These are phyloP conservation scores for Prosapia bicincta DNA, from an alignment of 2,888 invertebrate genomes.

Conservation along the genomic window DNA sequence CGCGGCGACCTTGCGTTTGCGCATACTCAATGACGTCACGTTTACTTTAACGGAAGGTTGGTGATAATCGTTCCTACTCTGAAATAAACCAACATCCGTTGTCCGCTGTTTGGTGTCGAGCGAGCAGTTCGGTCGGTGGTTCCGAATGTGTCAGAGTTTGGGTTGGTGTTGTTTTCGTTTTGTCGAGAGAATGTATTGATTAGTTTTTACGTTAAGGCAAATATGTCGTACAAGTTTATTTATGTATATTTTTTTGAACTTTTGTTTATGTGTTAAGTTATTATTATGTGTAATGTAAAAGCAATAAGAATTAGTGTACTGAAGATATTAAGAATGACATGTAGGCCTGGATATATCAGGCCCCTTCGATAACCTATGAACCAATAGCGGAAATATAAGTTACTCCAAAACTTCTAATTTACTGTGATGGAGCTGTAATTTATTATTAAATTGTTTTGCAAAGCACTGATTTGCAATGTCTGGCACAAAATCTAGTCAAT, in stretches of 20 bases:
- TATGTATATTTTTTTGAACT: not conserved
- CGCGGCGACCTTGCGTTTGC: not conserved
- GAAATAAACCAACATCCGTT: not conserved
- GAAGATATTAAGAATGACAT: conserved; percentile 8
- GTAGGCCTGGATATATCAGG: conserved; percentile 24
- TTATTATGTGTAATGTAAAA: conserved; percentile 14
- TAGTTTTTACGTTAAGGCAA: not conserved
- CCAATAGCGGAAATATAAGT: conserved; percentile 12
- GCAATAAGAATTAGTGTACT: not conserved
- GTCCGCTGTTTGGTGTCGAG: not conserved
- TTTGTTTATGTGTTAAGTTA: not conserved
- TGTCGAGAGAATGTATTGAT: not conserved
- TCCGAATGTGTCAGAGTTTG: conserved; percentile 20
- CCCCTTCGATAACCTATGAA: conserved; percentile 32
- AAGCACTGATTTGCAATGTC: conserved; percentile 22
- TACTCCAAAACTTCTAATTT: not conserved
- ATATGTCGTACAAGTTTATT: not conserved
- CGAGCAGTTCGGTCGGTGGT: conserved; percentile 17
- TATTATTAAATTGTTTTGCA: not conserved
- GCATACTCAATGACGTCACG: not conserved
- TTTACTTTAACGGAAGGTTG: conserved; percentile 8
- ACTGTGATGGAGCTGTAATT: conserved; percentile 15
- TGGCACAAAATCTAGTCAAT: conserved; percentile 28
- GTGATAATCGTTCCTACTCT: not conserved
- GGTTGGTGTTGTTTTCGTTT: conserved; percentile 6